Evolutionary conservation across 64 coral and sea anemone genomes (phyloP), one percentile per base, ranked within the genome.

Genomic region (Acropora tenuis): DNA sequence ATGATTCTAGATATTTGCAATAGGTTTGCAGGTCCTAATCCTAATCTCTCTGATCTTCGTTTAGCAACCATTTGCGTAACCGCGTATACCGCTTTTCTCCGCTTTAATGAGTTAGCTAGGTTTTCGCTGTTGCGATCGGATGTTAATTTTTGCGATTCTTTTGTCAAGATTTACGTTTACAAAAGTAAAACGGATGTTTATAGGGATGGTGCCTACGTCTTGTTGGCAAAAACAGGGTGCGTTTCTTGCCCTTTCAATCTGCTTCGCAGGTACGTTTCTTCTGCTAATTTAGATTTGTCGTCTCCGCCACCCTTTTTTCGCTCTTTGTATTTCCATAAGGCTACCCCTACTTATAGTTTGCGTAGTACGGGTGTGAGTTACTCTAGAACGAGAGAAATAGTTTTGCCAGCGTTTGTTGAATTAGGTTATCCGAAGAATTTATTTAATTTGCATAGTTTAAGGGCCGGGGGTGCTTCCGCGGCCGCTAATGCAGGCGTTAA

Each of bases 141-240:
- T 63, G 59, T 63, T 63, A 40, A 18, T 47, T 73, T 87, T 6
- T 69, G 45, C 40, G 68, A 88, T 52, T 58, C 43, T 65, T 79
- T 80, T 87, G 91, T 87, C 13, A 59, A 78, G 72, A 69, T 92
- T 52, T 92, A 92, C 67, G 63, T 92, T 49, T 67, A 50, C 15
- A 78, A 87, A 45, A 87, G 91, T 58, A 92, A 92, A 87, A 87
- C 91, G 1, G 91, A 92, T 78, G 73, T 87, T 79, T 92, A 87
- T 50, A 92, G 91, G 59, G 91, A 87, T 71, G 90, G 90, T 45
- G 90, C 83, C 82, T 41, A 79, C 44, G 73, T 92, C 20, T 52
- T 92, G 73, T 87, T 92, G 83, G 83, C 82, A 52, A 86, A 92
- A 63, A 77, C 81, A 46, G 81, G 58, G 49, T 78, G 1, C 3